These are phyloP conservation scores for Trichogramma dendrolimi DNA, from an alignment of 2,888 invertebrate species.

Conservation along the genomic window DNA sequence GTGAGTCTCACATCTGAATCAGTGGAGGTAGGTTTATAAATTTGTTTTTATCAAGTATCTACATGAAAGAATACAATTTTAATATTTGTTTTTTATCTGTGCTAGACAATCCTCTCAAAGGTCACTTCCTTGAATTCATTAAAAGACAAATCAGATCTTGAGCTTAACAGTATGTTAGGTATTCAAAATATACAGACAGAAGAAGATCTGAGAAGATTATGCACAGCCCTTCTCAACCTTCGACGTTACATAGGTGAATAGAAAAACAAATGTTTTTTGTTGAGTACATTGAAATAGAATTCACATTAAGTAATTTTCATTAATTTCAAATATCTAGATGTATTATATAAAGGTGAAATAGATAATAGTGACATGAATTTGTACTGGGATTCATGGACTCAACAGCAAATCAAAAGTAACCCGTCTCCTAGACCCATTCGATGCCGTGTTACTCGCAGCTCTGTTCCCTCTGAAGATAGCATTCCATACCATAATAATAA, in stretches of 20 bases:
- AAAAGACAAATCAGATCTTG: constrained; percentile 79
- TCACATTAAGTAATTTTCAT: background rate
- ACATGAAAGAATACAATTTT: constrained; percentile 12
- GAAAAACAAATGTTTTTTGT: constrained; percentile 6
- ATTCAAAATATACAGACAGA: constrained; percentile 64
- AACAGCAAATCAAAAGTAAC: constrained; percentile 57
- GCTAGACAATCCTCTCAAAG: constrained; percentile 67
- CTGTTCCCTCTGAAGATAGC: constrained; percentile 61
- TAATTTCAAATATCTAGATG: constrained; percentile 51
- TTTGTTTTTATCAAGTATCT: background rate
- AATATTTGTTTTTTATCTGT: constrained; percentile 22
- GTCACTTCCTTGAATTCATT: constrained; percentile 74
- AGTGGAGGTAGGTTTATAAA: constrained; percentile 57
- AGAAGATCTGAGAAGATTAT: constrained; percentile 78
- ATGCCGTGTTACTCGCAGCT: constrained; percentile 55
- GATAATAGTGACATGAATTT: constrained; percentile 64
- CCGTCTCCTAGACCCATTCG: constrained; percentile 55
- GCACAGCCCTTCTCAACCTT: constrained; percentile 80
- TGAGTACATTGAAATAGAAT: background rate
- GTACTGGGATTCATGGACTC: constrained; percentile 95
- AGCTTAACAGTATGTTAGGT: constrained; percentile 69
- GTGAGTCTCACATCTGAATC: constrained; percentile 76
- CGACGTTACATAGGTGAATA: constrained; percentile 74
- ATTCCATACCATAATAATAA: constrained; percentile 51
- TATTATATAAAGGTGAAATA: constrained; percentile 58